A percentile compares a stretch with the other conserved stretches of the same genome.
These are phyloP conservation scores for Latrodectus geometricus DNA, from an alignment of 1,140 invertebrate genomes.

Conservation along the genomic window DNA sequence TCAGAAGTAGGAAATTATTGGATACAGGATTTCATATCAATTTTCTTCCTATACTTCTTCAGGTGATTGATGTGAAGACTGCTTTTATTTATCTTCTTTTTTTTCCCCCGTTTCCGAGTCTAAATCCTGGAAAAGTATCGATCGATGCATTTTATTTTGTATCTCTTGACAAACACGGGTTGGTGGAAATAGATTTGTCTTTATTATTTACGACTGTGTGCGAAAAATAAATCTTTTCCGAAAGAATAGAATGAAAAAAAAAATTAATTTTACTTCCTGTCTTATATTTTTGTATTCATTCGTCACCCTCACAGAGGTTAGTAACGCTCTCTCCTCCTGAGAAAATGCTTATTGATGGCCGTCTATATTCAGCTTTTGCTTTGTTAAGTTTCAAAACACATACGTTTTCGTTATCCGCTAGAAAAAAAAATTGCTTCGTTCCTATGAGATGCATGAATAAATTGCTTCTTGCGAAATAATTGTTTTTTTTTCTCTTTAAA, in stretches of 20 bases:
- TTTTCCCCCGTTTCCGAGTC: not conserved
- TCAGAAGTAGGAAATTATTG: constrained; percentile 33
- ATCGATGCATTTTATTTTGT: constrained; percentile 25
- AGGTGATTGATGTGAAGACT: constrained; percentile 36
- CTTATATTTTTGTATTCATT: not conserved
- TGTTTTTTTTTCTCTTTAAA: no score
- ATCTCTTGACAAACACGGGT: not conserved
- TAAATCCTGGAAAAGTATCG: not conserved
- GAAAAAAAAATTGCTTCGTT: no score
- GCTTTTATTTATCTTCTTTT: constrained; percentile 44
- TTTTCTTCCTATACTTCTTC: constrained; percentile 51
- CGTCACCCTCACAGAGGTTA: no score
- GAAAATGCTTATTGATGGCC: no score
- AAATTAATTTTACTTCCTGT: constrained; percentile 8
- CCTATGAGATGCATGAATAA: no score
- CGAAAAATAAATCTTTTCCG: not conserved
- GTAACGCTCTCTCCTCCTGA: no score
- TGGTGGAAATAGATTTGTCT: constrained; percentile 38
- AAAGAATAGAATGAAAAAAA: not conserved
- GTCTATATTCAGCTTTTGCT: no score
- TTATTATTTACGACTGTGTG: constrained; percentile 37
- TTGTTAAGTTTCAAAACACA: no score
- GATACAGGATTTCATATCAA: constrained; percentile 54
- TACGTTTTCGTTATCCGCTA: no score
- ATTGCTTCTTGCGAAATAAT: no score